Percentiles rank a stretch among this genome's conserved stretches.
phyloP scores from a whole-genome alignment of 2,888 invertebrate species.

The Calameuta idolon region DNA sequence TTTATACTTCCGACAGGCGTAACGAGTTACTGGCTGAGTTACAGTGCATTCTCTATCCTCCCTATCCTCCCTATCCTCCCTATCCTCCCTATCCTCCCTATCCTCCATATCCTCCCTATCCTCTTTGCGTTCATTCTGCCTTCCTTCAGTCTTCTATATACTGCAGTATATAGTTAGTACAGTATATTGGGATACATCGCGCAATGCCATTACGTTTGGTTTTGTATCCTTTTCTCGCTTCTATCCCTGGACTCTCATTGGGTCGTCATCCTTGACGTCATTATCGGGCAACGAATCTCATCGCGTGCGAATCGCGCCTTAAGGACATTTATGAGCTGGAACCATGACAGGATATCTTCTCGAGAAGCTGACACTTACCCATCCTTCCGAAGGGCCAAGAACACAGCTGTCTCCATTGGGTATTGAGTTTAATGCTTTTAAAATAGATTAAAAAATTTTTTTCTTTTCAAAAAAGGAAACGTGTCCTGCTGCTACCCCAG shows the following conservation, averaged over 20 bases:
- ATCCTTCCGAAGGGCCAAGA: background rate
- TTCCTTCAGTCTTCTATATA: background rate
- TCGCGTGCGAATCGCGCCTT: background rate
- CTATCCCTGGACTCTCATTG: background rate
- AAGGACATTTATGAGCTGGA: background rate
- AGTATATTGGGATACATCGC: background rate
- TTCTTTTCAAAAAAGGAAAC: background rate
- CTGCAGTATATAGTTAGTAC: background rate
- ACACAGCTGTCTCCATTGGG: background rate
- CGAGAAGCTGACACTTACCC: background rate
- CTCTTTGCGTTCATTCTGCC: background rate
- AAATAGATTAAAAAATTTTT: background rate
- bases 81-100: too few relatives aligned
- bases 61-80: background rate
- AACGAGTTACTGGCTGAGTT: constrained; percentile 46
- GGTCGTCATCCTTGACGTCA: background rate
- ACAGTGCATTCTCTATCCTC: background rate
- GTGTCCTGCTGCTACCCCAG: background rate
- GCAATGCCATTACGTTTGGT: background rate
- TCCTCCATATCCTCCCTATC: background rate
- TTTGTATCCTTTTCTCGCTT: background rate
- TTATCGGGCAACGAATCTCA: background rate
- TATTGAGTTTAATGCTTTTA: background rate
- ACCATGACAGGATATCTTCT: background rate
- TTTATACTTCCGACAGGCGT: constrained; percentile 63